phyloP scores from a whole-genome alignment of 2,888 invertebrate genomes.

The Tortricodes alternella region DNA sequence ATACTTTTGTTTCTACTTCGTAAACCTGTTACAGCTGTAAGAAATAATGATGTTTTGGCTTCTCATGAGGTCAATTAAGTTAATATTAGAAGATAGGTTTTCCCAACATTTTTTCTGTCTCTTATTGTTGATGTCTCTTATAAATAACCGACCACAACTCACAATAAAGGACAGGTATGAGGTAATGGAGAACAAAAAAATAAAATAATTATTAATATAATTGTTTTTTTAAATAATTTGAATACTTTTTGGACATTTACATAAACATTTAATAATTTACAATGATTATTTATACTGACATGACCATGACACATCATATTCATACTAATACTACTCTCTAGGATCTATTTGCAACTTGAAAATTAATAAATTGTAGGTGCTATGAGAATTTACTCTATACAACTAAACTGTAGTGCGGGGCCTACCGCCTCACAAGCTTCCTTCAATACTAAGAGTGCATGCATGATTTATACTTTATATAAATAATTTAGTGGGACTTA shows the following conservation, averaged over 20 bases:
- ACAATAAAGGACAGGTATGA: conserved; percentile 38
- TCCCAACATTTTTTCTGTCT: too few relatives aligned
- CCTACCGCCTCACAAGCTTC: conserved; percentile 74
- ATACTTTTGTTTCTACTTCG: too few relatives aligned
- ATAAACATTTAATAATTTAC: conserved; percentile 84
- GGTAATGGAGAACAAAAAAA: conserved; percentile 70
- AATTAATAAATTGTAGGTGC: conserved; percentile 75
- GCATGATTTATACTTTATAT: conserved; percentile 78
- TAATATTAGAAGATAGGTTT: too few relatives aligned
- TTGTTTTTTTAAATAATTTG: conserved; percentile 81
- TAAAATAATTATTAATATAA: conserved; percentile 75
- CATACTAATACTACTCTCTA: conserved; percentile 77
- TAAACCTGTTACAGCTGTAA: too few relatives aligned
- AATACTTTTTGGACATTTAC: conserved; percentile 84
- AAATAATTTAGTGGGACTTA: conserved; percentile 78
- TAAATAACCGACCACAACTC: not conserved
- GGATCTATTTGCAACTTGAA: conserved; percentile 78
- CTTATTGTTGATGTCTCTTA: too few relatives aligned
- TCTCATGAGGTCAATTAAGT: too few relatives aligned
- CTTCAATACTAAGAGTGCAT: conserved; percentile 79
- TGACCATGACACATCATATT: conserved; percentile 80
- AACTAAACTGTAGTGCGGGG: conserved; percentile 70
- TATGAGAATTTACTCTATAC: conserved; percentile 76
- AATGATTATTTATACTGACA: conserved; percentile 82
- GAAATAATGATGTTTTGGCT: too few relatives aligned